Conservation (phyloP, 92 coral and sea anemone species). For the Porites lobata region DNA sequence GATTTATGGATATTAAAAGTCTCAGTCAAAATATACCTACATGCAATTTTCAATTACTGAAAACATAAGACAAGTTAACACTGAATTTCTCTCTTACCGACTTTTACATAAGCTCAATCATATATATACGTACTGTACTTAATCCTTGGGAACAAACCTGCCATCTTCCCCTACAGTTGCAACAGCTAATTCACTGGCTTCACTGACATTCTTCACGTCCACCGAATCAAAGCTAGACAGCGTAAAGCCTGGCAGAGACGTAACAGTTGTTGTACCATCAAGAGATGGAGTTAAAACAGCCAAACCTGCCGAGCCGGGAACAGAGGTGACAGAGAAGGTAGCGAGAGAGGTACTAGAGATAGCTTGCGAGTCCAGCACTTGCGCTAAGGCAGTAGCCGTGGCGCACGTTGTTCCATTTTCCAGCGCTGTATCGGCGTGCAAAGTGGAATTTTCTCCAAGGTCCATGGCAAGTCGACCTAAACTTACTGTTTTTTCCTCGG, state of each 20-base stretch:
- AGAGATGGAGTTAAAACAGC: slow-evolving; percentile 78
- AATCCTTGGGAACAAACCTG: slow-evolving; percentile 55
- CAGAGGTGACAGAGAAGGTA: slow-evolving; percentile 71
- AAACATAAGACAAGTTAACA: no score
- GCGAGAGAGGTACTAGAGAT: slow-evolving; percentile 70
- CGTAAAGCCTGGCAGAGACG: slow-evolving; percentile 87
- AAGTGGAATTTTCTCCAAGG: slow-evolving; percentile 64
- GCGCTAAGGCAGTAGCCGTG: slow-evolving; percentile 79
- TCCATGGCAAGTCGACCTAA: slow-evolving; percentile 59
- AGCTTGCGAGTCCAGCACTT: slow-evolving; percentile 81
- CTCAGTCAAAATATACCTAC: no score
- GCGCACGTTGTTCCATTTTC: slow-evolving; percentile 72
- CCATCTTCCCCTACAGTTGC: slow-evolving; percentile 92
- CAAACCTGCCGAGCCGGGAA: slow-evolving; percentile 65
- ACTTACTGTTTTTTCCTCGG: not conserved
- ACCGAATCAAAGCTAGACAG: slow-evolving; percentile 87
- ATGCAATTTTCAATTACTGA: no score
- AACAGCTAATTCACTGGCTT: slow-evolving; percentile 74
- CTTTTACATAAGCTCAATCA: no score
- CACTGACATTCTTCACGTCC: slow-evolving; percentile 77
- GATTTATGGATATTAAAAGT: no score
- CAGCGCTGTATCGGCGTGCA: slow-evolving; percentile 74
- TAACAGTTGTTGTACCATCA: slow-evolving; percentile 86
- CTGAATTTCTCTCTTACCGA: no score
- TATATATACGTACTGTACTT: no score